These are phyloP conservation scores for Leptobrachium ailaonicum DNA, from an alignment of 2,113 vertebrate genomes.

Conservation along the genomic window DNA sequence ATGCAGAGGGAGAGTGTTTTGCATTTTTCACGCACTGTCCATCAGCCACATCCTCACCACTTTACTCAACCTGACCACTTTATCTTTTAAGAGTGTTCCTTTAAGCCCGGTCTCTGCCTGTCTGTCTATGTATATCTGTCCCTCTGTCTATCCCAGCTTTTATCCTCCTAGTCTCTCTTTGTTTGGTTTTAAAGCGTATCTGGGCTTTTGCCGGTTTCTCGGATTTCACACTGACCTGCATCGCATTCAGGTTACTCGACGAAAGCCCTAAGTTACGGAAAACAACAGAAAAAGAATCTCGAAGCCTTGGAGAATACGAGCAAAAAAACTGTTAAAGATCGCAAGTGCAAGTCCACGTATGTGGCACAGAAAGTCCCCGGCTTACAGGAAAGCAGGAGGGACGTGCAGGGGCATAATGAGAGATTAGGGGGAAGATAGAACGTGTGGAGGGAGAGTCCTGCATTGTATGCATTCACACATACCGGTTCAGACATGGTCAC, in stretches of 20 bases:
- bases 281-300: not conserved
- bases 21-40: too few relatives aligned
- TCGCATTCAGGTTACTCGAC: not conserved
- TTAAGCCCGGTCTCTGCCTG: too few relatives aligned
- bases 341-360: not conserved
- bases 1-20: too few relatives aligned
- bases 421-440: not conserved
- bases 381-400: not conserved
- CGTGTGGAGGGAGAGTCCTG: not conserved
- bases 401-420: conserved; percentile 6
- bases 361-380: not conserved
- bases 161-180: too few relatives aligned
- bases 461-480: not conserved
- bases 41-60: too few relatives aligned
- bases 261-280: not conserved
- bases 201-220: too few relatives aligned
- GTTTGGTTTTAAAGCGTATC: too few relatives aligned
- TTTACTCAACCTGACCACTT: too few relatives aligned
- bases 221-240: not conserved
- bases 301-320: not conserved
- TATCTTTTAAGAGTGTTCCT: too few relatives aligned
- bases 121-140: too few relatives aligned
- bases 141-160: too few relatives aligned
- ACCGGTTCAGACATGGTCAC: not conserved
- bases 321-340: not conserved